Conservation (phyloP, 2,113 vertebrate genomes). For the Pseudorhombus dupliciocellatus region DNA sequence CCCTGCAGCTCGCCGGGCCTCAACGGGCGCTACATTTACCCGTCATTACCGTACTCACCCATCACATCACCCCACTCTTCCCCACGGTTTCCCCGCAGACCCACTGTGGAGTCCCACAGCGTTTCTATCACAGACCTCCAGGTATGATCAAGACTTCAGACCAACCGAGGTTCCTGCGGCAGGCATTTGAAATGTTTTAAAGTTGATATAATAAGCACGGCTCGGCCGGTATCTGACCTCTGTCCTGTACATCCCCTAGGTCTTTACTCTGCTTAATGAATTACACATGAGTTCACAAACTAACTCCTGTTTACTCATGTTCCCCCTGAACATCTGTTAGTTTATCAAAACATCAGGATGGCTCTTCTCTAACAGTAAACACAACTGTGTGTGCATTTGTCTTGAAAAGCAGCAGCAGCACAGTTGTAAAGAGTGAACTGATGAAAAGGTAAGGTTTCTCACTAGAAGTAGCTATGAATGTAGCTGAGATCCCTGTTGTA, state of each 20-base stretch:
- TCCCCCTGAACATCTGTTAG: slow-evolving; percentile 12
- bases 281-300: slow-evolving; percentile 21
- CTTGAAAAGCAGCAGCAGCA: slow-evolving; percentile 59
- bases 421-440: slow-evolving; percentile 47
- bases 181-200: not conserved
- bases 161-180: not conserved
- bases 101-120: slow-evolving; percentile 93
- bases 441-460: slow-evolving; percentile 60
- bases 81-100: slow-evolving; percentile 89
- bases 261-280: slow-evolving; percentile 14
- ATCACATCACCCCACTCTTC: slow-evolving; percentile 93
- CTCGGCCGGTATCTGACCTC: not conserved
- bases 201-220: not conserved
- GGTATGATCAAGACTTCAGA: slow-evolving; percentile 74
- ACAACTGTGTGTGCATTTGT: slow-evolving; percentile 55
- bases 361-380: slow-evolving; percentile 23
- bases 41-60: slow-evolving; percentile 88
- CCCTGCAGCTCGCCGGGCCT: slow-evolving; percentile 75
- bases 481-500: slow-evolving; percentile 24
- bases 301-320: not conserved
- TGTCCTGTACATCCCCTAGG: slow-evolving; percentile 5
- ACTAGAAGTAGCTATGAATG: slow-evolving; percentile 22
- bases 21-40: slow-evolving; percentile 87
- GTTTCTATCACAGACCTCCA: slow-evolving; percentile 96
- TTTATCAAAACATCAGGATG: slow-evolving; percentile 10